These are phyloP conservation scores for Fragum sueziense DNA, from an alignment of 2,888 invertebrate genomes.

Conservation along the genomic window DNA sequence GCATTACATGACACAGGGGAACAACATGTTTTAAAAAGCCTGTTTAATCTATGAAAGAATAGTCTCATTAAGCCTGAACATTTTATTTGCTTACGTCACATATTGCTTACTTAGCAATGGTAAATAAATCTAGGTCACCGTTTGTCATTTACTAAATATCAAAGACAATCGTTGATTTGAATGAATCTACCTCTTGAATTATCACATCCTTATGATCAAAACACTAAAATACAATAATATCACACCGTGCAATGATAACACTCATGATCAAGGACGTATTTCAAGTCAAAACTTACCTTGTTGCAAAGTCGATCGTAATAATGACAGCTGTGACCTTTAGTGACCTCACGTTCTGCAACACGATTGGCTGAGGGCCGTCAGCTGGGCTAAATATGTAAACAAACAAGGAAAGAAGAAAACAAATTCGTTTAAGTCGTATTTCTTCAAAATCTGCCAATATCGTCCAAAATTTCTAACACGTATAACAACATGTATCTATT, in stretches of 20 bases:
- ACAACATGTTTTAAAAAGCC: too few species aligned
- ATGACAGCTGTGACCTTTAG: constrained; percentile 25
- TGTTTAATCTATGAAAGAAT: too few species aligned
- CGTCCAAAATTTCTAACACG: background rate
- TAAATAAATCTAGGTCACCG: background rate
- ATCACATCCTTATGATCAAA: background rate
- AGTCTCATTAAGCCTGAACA: too few species aligned
- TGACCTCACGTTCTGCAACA: constrained; percentile 15
- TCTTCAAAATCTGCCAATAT: background rate
- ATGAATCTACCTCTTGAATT: background rate
- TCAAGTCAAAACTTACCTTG: background rate
- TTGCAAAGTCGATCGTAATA: background rate
- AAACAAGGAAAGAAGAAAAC: constrained; percentile 17
- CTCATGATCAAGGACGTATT: background rate
- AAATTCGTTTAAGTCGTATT: background rate
- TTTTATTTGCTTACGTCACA: constrained; percentile 9
- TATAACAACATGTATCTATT: background rate
- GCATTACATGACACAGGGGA: too few species aligned
- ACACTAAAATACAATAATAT: background rate
- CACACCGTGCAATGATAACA: background rate
- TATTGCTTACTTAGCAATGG: constrained; percentile 5
- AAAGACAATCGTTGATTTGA: background rate
- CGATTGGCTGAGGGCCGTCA: constrained; percentile 31
- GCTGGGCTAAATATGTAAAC: constrained; percentile 32
- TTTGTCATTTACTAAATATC: background rate